Evolutionary conservation across 2,113 vertebrate species (phyloP).

Genomic region (Hyperopisus bebe): DNA sequence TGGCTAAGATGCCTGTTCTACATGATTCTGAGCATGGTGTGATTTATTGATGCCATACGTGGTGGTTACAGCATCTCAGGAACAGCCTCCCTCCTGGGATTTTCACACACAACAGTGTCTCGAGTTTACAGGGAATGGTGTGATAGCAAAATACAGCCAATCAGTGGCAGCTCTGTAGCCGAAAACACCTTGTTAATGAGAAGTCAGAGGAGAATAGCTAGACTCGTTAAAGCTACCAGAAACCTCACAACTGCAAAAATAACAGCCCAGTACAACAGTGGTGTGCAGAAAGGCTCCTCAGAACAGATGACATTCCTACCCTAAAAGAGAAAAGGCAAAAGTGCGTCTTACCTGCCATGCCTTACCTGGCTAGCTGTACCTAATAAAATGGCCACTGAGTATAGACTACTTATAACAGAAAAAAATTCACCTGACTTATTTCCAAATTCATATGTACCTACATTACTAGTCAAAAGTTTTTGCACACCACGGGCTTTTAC

Average conservation of each 20-base stretch:
- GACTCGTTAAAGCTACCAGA: background rate
- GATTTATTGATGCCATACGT: background rate
- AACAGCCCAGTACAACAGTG: background rate
- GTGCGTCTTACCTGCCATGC: background rate
- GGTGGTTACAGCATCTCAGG: background rate
- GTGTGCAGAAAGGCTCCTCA: background rate
- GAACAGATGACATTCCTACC: background rate
- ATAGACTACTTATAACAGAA: background rate
- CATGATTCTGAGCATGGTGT: background rate
- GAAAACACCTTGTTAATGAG: constrained; percentile 1
- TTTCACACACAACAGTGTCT: background rate
- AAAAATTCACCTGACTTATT: background rate
- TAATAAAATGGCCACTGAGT: background rate
- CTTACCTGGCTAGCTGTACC: background rate
- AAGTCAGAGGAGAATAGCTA: background rate
- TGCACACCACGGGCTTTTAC: too few species aligned
- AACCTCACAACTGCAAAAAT: background rate
- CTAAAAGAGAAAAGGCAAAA: background rate
- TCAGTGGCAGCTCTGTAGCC: background rate
- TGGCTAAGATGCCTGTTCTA: background rate
- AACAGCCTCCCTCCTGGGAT: background rate
- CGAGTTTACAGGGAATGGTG: background rate
- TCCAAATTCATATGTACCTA: background rate
- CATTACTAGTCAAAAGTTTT: too few species aligned
- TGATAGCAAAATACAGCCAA: background rate